Conservation (phyloP, 2,888 invertebrate species). For the Tipula vernalis region DNA sequence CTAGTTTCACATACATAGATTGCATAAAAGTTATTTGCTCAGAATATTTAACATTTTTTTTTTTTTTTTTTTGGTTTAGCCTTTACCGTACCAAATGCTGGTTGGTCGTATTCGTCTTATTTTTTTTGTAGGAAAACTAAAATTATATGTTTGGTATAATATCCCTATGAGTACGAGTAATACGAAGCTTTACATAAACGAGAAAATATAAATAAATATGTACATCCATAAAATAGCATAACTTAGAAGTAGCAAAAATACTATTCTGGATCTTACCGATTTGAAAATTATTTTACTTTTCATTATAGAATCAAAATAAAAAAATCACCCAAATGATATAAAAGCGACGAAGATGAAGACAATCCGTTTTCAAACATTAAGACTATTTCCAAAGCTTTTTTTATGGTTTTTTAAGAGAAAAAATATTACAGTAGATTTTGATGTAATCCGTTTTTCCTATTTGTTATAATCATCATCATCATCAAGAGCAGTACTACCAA, state of each 20-base stretch:
- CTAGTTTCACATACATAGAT: background rate
- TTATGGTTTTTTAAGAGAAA: background rate
- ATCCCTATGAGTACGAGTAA: background rate
- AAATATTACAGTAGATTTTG: background rate
- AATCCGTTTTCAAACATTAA: background rate
- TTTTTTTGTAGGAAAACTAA: background rate
- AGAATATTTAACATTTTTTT: background rate
- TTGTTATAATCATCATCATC: background rate
- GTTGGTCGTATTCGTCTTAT: background rate
- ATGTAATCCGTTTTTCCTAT: background rate
- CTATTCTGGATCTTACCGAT: background rate
- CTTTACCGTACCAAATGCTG: background rate
- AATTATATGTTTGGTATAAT: background rate
- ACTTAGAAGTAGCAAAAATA: background rate
- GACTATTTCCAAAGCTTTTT: background rate
- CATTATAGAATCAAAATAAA: background rate
- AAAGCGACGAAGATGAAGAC: background rate
- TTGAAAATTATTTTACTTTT: background rate
- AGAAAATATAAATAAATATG: background rate
- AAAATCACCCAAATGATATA: background rate
- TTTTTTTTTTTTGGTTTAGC: background rate
- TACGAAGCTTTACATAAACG: background rate
- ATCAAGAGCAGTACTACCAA: background rate
- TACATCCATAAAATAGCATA: background rate
- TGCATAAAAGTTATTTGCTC: background rate